Conservation (phyloP, 2,113 vertebrate species). For the Corythaixoides concolor region DNA sequence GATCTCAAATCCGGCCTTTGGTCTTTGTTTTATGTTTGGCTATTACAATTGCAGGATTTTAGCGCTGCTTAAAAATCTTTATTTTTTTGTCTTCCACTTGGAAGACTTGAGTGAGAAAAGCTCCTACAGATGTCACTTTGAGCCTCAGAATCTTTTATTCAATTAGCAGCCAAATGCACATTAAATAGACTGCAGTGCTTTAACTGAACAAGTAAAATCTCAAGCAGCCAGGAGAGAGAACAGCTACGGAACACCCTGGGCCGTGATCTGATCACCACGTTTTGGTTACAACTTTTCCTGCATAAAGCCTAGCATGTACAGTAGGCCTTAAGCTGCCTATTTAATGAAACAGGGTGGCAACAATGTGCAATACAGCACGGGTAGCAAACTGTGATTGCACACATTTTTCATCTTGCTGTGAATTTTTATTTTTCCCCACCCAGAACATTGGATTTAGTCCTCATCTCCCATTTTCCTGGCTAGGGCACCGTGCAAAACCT, state of each 20-base stretch:
- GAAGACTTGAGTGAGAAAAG: neutral
- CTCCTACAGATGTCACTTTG: neutral
- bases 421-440: fast-evolving
- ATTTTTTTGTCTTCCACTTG: neutral
- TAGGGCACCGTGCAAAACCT: neutral
- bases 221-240: neutral
- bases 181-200: neutral
- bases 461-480: neutral
- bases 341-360: neutral
- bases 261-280: neutral
- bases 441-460: neutral
- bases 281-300: neutral
- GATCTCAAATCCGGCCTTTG: neutral
- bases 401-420: neutral
- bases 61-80: neutral
- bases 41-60: neutral
- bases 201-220: neutral
- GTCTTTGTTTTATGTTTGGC: neutral
- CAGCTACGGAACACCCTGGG: neutral
- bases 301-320: neutral
- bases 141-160: neutral
- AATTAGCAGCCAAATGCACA: neutral
- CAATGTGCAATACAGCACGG: neutral
- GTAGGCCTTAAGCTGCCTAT: neutral
- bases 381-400: neutral